Evolutionary conservation across 2,797 vertebrate species (phyloP).

Genomic region (Gallinago stenura): DNA sequence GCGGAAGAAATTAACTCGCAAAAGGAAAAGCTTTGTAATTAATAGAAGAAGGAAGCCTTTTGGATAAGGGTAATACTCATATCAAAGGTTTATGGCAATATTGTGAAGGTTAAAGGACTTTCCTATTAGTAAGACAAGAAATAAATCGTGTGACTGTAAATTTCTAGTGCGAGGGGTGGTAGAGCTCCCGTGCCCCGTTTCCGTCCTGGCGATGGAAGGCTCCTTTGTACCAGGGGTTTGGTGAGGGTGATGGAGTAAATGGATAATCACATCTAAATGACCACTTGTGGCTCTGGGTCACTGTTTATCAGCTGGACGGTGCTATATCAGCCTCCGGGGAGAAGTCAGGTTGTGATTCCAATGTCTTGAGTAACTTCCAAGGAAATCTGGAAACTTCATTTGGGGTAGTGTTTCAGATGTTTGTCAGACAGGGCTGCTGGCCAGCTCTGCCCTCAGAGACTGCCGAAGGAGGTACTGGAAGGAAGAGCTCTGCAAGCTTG

Average conservation of each 20-base stretch:
- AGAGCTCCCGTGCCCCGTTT: neutral
- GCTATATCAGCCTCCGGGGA: neutral
- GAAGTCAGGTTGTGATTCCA: neutral
- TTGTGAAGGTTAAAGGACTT: neutral
- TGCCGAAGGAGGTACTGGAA: neutral
- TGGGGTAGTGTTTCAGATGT: neutral
- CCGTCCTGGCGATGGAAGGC: neutral
- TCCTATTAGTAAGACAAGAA: neutral
- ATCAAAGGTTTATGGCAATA: neutral
- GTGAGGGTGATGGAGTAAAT: neutral
- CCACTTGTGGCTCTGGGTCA: neutral
- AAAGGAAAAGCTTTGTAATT: neutral
- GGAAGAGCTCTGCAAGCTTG: neutral
- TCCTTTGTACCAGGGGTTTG: neutral
- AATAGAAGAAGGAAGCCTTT: neutral
- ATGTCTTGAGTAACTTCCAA: neutral
- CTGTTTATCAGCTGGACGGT: neutral
- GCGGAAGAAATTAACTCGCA: neutral
- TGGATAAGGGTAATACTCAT: neutral
- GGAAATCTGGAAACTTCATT: neutral
- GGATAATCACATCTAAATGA: neutral
- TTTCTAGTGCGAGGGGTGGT: neutral
- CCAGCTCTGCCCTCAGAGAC: conserved; percentile 18
- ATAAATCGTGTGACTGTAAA: neutral
- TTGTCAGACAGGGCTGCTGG: neutral